Evolutionary conservation across 2,113 vertebrate genomes (phyloP).

Genomic region (Rhea pennata): DNA sequence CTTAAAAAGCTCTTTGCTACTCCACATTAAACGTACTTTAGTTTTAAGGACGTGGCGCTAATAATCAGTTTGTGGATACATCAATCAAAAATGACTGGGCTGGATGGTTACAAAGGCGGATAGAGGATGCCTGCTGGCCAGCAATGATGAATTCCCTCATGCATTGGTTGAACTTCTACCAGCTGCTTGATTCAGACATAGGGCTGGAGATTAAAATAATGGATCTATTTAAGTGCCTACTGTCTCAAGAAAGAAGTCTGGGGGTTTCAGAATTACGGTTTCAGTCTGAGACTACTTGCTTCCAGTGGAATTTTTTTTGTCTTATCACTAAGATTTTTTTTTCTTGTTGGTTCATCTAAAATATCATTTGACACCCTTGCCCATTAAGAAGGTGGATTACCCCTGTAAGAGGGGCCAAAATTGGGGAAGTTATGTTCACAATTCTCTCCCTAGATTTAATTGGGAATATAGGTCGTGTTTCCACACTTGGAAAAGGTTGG

Average conservation of each 20-base stretch:
- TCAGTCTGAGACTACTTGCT: conserved; percentile 81
- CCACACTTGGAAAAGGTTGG: conserved; percentile 99
- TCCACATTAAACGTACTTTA: conserved; percentile 73
- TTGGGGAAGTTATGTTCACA: conserved; percentile 96
- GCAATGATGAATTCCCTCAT: conserved; percentile 47
- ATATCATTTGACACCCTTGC: conserved; percentile 85
- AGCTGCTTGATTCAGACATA: conserved; percentile 78
- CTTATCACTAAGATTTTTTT: conserved; percentile 82
- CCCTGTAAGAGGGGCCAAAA: conserved; percentile 87
- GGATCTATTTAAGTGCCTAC: conserved; percentile 80
- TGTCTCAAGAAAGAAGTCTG: conserved; percentile 82
- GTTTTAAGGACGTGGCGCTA: conserved; percentile 69
- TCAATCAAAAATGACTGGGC: conserved; percentile 72
- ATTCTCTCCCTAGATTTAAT: conserved; percentile 99
- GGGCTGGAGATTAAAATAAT: conserved; percentile 76
- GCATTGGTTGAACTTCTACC: conserved; percentile 70
- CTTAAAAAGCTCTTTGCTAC: conserved; percentile 65
- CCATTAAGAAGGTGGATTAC: conserved; percentile 90
- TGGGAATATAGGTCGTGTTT: conserved; percentile 99
- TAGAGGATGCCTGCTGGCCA: conserved; percentile 70
- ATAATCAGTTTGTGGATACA: conserved; percentile 79
- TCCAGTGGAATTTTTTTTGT: conserved; percentile 79
- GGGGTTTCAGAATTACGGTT: conserved; percentile 81
- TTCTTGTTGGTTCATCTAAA: conserved; percentile 85
- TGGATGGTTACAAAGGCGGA: conserved; percentile 81